Evolutionary conservation across 35 echinoderm and acorn worm species (phyloP), one percentile per base, ranked within the genome.

Genomic region (Chiridota heheva): DNA sequence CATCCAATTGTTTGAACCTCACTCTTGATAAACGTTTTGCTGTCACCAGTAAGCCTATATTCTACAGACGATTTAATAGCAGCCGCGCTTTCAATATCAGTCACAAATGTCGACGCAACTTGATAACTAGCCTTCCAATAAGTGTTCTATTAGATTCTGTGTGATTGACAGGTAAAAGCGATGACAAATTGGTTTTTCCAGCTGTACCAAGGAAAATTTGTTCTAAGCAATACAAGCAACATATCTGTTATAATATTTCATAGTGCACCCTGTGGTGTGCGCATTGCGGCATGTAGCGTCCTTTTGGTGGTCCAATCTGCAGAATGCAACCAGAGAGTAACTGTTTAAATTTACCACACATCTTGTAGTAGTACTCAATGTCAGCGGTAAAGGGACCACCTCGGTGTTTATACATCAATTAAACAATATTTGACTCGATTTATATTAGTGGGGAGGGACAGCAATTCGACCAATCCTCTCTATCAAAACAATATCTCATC

Each of bases 161-260:
- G 58, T 78, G 75, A 78, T 78, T 78, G 75, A 78, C 75, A 78
- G 75, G 29, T 58, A 32, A 37, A 40, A 37, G 36, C 47, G 33
- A 78, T 78, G 75, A 78, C 75, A 78, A 78, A 78, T 78, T 78
- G 75, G 75, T 78, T 78, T n/a, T 78, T 78, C 75, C 75, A 78
- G 75, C 75, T 78, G 75, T 78, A 78, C 47, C 29, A 31, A 47
- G 56, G 47, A 57, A 78, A n/a, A n/a, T n/a, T n/a, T n/a, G n/a
- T n/a, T n/a, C n/a, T n/a, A n/a, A n/a, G n/a, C n/a, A n/a, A n/a
- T n/a, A n/a, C n/a, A n/a, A n/a, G n/a, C n/a, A n/a, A n/a, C n/a
- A n/a, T n/a, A n/a, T n/a, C n/a, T n/a, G n/a, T n/a, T 78, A 60
- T 78, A 78, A 78, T 78, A 78, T 78, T 62, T 62, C 53, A 57